Percentiles rank a stretch among this genome's conserved stretches.
These are phyloP conservation scores for Leptinotarsa undecemlineata DNA, from an alignment of 1,140 invertebrate species.

Conservation along the genomic window DNA sequence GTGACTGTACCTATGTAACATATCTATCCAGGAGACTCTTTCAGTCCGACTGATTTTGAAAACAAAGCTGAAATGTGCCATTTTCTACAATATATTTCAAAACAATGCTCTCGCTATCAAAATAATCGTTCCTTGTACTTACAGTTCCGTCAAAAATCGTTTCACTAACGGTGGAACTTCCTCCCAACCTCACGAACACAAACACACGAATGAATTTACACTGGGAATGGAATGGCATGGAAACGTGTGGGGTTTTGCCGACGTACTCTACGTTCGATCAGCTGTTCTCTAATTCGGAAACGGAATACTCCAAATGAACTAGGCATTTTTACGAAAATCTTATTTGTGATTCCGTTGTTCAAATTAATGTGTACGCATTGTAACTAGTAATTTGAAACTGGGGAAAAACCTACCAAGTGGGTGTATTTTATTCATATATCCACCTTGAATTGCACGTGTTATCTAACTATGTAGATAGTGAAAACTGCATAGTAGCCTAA, in stretches of 20 bases:
- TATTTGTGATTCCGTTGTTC: too few species aligned
- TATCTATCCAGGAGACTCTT: too few species aligned
- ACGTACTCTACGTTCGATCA: background rate
- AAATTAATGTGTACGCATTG: too few species aligned
- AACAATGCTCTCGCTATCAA: background rate
- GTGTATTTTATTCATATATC: too few species aligned
- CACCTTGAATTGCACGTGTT: too few species aligned
- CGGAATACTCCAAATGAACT: background rate
- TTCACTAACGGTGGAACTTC: background rate
- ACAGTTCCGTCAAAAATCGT: constrained; percentile 2
- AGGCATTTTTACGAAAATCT: background rate
- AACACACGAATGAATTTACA: background rate
- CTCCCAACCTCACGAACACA: background rate
- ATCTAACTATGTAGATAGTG: too few species aligned
- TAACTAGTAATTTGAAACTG: too few species aligned
- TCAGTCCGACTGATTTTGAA: too few species aligned
- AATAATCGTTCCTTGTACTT: background rate
- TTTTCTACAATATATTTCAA: background rate
- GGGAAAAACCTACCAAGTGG: too few species aligned
- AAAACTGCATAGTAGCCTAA: too few species aligned
- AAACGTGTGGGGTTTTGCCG: constrained; percentile 5
- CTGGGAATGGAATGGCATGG: background rate
- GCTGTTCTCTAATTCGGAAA: background rate
- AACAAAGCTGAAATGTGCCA: too few species aligned
- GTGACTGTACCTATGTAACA: too few species aligned